Base-by-base conservation (phyloP, 1,140 invertebrate species). In the Calosoma granatense region DNA sequence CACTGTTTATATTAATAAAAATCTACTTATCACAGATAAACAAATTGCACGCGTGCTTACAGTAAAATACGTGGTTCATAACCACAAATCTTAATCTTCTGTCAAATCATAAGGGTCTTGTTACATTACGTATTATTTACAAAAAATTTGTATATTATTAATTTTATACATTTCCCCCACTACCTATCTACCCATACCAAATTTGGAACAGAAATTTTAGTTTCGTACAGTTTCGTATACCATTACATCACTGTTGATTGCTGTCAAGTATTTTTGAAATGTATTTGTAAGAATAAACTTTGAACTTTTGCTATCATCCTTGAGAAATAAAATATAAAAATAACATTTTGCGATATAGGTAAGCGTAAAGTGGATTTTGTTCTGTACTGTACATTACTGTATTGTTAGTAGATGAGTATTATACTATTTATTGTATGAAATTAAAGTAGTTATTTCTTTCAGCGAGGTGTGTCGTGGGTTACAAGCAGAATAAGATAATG, bases 241-340 rank as follows among this genome's bases (percentile, higher is more conserved):
- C 26, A 47, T 47, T 47, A 47, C 41, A 47, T 47, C 41, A 47
- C 17, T 6, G 17, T 4, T 4, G 15, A 9, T 11, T 17, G 15
- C 17, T 47, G n/a, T 47, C 17, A 12, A 12, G 4, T 11, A 17
- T 17, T 47, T 47, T 47, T 47, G n/a, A n/a, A n/a, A n/a, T n/a
- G n/a, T 17, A 47, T 17, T 11, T 12, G 6, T 17, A 17, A 47
- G 15, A 47, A 4, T 47, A 47, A 9, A 47, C 41, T 47, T 47
- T 47, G 41, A 47, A 47, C 41, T 47, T 47, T 30, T 30, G 26
- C 26, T 14, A 30, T 17, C 41, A 47, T 47, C 41, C 41, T 47
- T 47, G 41, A 17, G 3, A 17, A 12, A 47, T 9, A 6, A 36
- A 36, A 47, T 4, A 11, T 47, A 47, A 11, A 9, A 47, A 47